Conservation (phyloP, 1,140 invertebrate genomes). For the Drosophila kurseongensis region DNA sequence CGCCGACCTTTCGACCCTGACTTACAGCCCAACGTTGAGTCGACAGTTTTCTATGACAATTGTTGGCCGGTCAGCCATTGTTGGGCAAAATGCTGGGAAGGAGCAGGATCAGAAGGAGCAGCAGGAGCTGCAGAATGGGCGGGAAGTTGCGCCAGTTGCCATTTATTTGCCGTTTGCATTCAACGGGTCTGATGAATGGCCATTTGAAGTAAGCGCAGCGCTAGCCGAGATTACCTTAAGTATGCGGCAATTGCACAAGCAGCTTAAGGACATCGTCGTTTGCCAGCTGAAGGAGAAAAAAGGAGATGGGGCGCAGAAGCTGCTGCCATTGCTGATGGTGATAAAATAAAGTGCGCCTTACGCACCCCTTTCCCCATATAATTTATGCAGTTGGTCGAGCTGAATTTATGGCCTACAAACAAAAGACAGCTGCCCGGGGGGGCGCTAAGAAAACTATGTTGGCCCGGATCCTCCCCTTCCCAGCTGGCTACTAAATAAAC, state of each 20-base stretch:
- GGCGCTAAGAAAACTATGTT: slow-evolving; percentile 57
- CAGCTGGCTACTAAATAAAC: slow-evolving; percentile 74
- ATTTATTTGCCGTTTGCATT: slow-evolving; percentile 83
- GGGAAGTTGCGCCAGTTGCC: slow-evolving; percentile 52
- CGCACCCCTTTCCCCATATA: slow-evolving; percentile 68
- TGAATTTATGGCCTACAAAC: slow-evolving; percentile 79
- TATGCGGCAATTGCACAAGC: slow-evolving; percentile 81
- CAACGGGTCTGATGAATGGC: slow-evolving; percentile 81
- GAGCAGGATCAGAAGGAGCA: neutral
- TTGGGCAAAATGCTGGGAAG: slow-evolving; percentile 15
- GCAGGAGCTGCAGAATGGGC: slow-evolving; percentile 6
- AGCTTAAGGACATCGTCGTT: slow-evolving; percentile 57
- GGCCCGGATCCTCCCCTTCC: slow-evolving; percentile 24
- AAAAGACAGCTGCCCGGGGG: slow-evolving; percentile 66
- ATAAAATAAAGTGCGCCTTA: slow-evolving; percentile 69
- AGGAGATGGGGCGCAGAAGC: neutral
- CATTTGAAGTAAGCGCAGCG: slow-evolving; percentile 80
- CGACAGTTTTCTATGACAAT: slow-evolving; percentile 78
- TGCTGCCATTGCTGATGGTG: slow-evolving; percentile 30
- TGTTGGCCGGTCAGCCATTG: slow-evolving; percentile 72
- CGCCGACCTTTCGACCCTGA: slow-evolving; percentile 27
- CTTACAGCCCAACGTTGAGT: slow-evolving; percentile 34
- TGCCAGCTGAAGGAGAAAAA: slow-evolving; percentile 10
- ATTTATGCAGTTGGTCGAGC: slow-evolving; percentile 66
- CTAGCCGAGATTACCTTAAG: slow-evolving; percentile 80